phyloP scores from a whole-genome alignment of 30 jellyfish, hydroid and myxozoan genomes.

The Mastigias papua region DNA sequence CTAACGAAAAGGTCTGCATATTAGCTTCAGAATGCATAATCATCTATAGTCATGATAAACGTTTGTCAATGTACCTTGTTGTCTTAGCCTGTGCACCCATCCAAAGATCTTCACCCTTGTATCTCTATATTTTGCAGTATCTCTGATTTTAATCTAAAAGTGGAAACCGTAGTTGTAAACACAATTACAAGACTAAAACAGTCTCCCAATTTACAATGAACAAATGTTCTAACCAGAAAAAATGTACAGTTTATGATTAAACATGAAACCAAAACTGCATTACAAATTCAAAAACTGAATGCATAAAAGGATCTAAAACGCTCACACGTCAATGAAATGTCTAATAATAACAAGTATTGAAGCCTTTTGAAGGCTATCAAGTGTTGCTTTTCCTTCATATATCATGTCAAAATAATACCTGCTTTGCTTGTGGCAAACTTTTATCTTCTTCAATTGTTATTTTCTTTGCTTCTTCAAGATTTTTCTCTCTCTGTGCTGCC shows the following conservation, averaged over 20 bases:
- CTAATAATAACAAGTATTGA: too few species aligned
- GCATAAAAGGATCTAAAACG: too few species aligned
- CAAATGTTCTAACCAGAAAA: too few species aligned
- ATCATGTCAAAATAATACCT: conserved; percentile 68
- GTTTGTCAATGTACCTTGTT: conserved; percentile 92
- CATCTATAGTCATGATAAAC: too few species aligned
- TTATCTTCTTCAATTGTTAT: conserved; percentile 87
- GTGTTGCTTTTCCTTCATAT: background rate
- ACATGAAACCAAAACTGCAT: too few species aligned
- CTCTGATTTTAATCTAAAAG: conserved; percentile 88
- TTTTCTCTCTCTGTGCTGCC: conserved; percentile 90
- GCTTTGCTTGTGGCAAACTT: conserved; percentile 91
- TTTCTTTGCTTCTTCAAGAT: conserved; percentile 96
- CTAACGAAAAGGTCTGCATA: too few species aligned
- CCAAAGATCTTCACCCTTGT: conserved; percentile 93
- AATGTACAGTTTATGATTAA: too few species aligned
- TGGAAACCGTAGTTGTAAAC: background rate
- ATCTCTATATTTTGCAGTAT: conserved; percentile 65
- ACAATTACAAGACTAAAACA: background rate
- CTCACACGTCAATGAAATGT: too few species aligned
- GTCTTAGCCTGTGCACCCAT: conserved; percentile 98
- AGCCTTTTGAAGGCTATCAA: too few species aligned
- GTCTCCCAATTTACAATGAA: background rate
- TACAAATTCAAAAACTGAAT: too few species aligned
- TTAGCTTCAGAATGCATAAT: too few species aligned